phyloP scores from a whole-genome alignment of 2,888 invertebrate species.

The Lypha dubia region DNA sequence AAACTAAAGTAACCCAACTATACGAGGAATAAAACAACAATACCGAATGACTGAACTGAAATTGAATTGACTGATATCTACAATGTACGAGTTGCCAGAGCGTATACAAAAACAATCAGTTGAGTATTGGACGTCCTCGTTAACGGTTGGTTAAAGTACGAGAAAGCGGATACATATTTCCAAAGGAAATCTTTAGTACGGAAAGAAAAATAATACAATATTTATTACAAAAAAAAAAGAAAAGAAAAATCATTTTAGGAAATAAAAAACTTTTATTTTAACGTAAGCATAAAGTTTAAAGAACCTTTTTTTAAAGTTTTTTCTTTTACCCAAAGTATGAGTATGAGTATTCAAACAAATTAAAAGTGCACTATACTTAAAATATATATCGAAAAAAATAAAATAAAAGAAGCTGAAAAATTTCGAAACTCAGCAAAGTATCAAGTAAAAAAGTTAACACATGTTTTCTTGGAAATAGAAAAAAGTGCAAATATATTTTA shows the following conservation, averaged over 20 bases:
- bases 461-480: conserved; percentile 53
- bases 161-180: conserved; percentile 64
- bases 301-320: conserved; percentile 27
- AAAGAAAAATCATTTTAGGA: too few relatives aligned
- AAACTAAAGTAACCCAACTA: conserved; percentile 28
- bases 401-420: conserved; percentile 26
- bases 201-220: conserved; percentile 51
- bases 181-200: background rate
- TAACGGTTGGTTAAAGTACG: conserved; percentile 76
- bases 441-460: conserved; percentile 59
- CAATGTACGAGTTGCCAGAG: conserved; percentile 44
- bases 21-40: conserved; percentile 4
- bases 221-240: conserved; percentile 33
- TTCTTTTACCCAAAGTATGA: background rate
- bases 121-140: conserved; percentile 82
- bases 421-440: conserved; percentile 61
- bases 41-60: conserved; percentile 28
- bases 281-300: conserved; percentile 23
- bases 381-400: background rate
- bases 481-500: conserved; percentile 33
- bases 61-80: conserved; percentile 37
- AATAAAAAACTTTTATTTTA: conserved; percentile 17
- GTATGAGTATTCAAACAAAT: conserved; percentile 18
- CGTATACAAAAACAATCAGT: conserved; percentile 75
- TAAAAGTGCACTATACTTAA: conserved; percentile 53